Evolutionary conservation across 2,888 invertebrate genomes (phyloP).

Genomic region (Netelia inedita): DNA sequence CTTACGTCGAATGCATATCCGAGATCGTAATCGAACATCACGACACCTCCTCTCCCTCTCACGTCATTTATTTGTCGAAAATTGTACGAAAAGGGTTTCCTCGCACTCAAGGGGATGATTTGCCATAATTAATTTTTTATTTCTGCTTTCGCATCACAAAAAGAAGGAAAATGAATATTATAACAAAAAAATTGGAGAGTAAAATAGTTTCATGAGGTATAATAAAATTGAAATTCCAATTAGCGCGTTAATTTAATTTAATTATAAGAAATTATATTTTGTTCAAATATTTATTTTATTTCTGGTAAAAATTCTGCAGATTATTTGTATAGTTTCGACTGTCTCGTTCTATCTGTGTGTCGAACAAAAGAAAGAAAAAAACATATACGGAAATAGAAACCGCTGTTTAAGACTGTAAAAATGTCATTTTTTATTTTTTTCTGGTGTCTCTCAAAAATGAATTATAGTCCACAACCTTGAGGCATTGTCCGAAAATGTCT

Average conservation of each 20-base stretch:
- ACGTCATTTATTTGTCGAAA: slow-evolving; percentile 27
- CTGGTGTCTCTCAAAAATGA: background rate
- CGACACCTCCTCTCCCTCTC: slow-evolving; percentile 55
- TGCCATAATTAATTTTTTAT: background rate
- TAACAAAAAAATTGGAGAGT: too few species aligned
- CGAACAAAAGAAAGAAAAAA: background rate
- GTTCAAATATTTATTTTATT: too few species aligned
- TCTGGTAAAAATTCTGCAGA: too few species aligned
- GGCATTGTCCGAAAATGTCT: slow-evolving; percentile 15
- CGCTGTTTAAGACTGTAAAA: background rate
- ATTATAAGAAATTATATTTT: too few species aligned
- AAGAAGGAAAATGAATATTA: too few species aligned
- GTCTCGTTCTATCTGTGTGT: too few species aligned
- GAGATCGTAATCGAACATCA: slow-evolving; percentile 75
- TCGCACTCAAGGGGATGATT: background rate
- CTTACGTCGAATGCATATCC: slow-evolving; percentile 19
- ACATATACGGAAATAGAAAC: background rate
- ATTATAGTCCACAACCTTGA: background rate
- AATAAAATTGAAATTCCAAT: too few species aligned
- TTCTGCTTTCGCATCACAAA: too few species aligned
- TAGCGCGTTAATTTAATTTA: too few species aligned
- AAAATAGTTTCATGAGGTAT: too few species aligned
- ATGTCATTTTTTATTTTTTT: background rate
- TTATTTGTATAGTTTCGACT: too few species aligned
- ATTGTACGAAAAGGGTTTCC: background rate